Base-by-base conservation (phyloP, 2,797 vertebrate species). In the Periparus ater region DNA sequence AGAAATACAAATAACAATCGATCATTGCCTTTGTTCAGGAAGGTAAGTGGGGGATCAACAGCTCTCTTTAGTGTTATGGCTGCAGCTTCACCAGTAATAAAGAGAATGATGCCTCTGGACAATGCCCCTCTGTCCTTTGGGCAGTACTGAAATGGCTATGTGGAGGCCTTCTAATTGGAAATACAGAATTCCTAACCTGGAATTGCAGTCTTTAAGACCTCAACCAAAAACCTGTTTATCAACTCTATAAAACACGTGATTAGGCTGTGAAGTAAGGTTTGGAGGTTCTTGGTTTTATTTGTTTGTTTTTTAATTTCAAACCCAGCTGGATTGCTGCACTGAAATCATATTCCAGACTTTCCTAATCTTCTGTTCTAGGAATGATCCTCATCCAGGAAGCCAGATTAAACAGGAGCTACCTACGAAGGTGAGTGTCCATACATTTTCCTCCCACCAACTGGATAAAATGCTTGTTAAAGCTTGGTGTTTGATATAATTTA, bases 341-440 rank as follows among this genome's bases (percentile, higher is more conserved):
- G 34, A 84, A 62, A 29, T 53, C 12, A 48, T 54, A 51, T 25
- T 65, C 1, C 16, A 63, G 51, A 38, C 34, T 93, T 76, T 45
- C 17, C 7, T 82, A 19, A 90, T 91, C 40, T 88, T 93, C 32
- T 77, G 0, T 96, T 96, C 5, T 21, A 97, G 97, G 91, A 87
- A 16, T 7, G n/a, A 93, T 83, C 16, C 72, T 84, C 47, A 45
- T 66, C 60, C 25, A 57, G 89, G 65, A 74, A 83, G 61, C 32
- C 91, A 84, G 5, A 26, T 30, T 21, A 92, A 94, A 17, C 83
- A 92, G 63, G 93, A 92, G 34, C n/a, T 97, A 17, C 85, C 92
- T 81, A 95, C 77, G 38, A 97, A 95, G 96, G 98, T 98, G 54
- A 96, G 96, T 66, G 16, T 50, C 25, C 65, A 4, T 60, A 4